These are phyloP conservation scores for Xyrauchen texanus DNA, from an alignment of 2,113 vertebrate genomes.

Conservation along the genomic window DNA sequence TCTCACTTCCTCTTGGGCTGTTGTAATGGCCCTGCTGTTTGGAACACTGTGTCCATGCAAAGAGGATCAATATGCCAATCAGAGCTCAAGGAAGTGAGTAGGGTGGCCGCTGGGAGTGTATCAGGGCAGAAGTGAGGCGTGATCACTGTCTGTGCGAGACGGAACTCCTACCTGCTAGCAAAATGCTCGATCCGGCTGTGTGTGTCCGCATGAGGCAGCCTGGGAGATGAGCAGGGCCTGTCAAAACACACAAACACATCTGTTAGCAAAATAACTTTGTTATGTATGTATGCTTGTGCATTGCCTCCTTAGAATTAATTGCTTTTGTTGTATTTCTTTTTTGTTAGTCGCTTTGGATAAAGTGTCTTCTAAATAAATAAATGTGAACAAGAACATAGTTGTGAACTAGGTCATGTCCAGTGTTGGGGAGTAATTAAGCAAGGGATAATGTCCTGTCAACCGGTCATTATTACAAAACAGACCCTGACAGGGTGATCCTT, in stretches of 20 bases:
- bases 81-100: conserved; percentile 45
- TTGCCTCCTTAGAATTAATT: not conserved
- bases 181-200: conserved; percentile 98
- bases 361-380: too few relatives aligned
- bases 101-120: conserved; percentile 12
- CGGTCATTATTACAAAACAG: too few relatives aligned
- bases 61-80: conserved; percentile 70
- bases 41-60: conserved; percentile 10
- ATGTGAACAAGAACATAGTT: not conserved
- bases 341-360: too few relatives aligned
- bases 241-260: conserved; percentile 51
- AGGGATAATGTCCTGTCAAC: too few relatives aligned
- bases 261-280: conserved; percentile 11
- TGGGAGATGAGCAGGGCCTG: conserved; percentile 91
- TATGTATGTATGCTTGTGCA: conserved; percentile 7
- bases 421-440: too few relatives aligned
- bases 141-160: not conserved
- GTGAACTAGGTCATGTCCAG: conserved; percentile 6
- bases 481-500: too few relatives aligned
- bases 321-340: too few relatives aligned
- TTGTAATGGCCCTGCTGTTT: conserved; percentile 11
- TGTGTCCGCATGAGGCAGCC: conserved; percentile 92
- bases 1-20: not conserved
- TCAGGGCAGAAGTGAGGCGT: not conserved
- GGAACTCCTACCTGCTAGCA: conserved; percentile 88